A percentile compares a stretch with the other conserved stretches of the same genome.
Evolutionary conservation across 2,888 invertebrate species (phyloP).

Genomic region (Campoletis raptor): DNA sequence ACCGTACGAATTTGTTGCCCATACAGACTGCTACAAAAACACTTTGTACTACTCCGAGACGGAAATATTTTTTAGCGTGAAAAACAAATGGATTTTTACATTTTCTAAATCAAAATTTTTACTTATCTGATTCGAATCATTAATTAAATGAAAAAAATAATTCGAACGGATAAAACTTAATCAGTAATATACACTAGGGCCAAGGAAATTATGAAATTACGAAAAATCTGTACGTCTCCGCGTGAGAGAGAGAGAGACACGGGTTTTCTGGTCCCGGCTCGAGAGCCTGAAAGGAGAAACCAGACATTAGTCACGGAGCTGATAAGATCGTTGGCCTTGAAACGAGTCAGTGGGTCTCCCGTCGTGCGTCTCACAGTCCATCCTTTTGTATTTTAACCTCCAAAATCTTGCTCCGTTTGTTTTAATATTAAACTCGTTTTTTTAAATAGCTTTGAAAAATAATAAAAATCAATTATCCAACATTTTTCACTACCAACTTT

Average conservation of each 20-base stretch:
- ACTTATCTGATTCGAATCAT: too few relatives aligned
- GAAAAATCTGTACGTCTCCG: not conserved
- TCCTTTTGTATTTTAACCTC: slow-evolving; percentile 42
- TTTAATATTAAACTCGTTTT: slow-evolving; percentile 20
- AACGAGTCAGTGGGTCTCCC: slow-evolving; percentile 69
- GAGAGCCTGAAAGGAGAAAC: slow-evolving; percentile 67
- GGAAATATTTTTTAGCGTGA: not conserved
- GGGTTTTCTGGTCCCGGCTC: slow-evolving; percentile 51
- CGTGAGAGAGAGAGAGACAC: not conserved
- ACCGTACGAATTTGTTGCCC: not conserved
- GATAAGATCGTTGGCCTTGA: slow-evolving; percentile 69
- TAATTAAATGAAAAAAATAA: too few relatives aligned
- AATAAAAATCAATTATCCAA: too few relatives aligned
- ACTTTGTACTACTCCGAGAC: not conserved
- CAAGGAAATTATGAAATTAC: not conserved
- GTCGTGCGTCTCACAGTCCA: slow-evolving; percentile 36
- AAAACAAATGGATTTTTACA: too few relatives aligned
- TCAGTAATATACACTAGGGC: not conserved
- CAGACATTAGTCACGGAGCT: slow-evolving; percentile 68
- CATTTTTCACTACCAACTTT: not conserved
- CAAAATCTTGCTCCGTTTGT: slow-evolving; percentile 19
- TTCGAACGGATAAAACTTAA: not conserved
- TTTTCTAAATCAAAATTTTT: too few relatives aligned
- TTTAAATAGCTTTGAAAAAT: not conserved
- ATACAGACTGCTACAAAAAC: not conserved